Conservation (phyloP, 2,888 invertebrate genomes). For the Volucella zonaria region DNA sequence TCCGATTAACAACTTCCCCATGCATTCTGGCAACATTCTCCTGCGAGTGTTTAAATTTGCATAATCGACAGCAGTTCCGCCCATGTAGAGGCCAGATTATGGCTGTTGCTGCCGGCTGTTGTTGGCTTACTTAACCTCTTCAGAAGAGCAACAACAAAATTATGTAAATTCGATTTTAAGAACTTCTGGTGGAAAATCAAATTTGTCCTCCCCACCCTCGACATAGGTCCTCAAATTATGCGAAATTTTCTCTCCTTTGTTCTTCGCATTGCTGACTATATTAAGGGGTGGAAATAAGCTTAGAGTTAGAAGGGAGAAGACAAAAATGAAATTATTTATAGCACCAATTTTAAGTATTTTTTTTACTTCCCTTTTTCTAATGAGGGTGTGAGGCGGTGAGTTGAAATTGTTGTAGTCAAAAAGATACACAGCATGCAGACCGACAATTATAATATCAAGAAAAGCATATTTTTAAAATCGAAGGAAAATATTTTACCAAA, state of each 20-base stretch:
- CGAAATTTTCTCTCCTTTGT: slow-evolving; percentile 47
- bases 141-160: slow-evolving; percentile 73
- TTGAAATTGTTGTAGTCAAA: background rate
- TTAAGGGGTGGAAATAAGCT: slow-evolving; percentile 46
- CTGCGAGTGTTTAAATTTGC: slow-evolving; percentile 70
- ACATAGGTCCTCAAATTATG: slow-evolving; percentile 67
- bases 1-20: slow-evolving; percentile 58
- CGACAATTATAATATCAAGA: background rate
- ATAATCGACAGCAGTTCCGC: slow-evolving; percentile 72
- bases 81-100: slow-evolving; percentile 42
- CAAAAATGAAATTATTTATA: slow-evolving; percentile 69
- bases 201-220: slow-evolving; percentile 65
- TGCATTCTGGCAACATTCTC: slow-evolving; percentile 32
- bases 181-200: slow-evolving; percentile 72
- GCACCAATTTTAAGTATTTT: slow-evolving; percentile 47
- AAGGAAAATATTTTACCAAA: background rate
- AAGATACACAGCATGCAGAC: background rate
- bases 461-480: background rate
- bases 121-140: slow-evolving; percentile 73
- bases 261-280: slow-evolving; percentile 62
- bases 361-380: slow-evolving; percentile 37
- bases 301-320: background rate
- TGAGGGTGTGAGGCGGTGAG: slow-evolving; percentile 25
- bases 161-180: slow-evolving; percentile 73
- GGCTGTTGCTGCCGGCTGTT: slow-evolving; percentile 62